Evolutionary conservation across 1,140 invertebrate genomes (phyloP).

Genomic region (Bombus vancouverensis): DNA sequence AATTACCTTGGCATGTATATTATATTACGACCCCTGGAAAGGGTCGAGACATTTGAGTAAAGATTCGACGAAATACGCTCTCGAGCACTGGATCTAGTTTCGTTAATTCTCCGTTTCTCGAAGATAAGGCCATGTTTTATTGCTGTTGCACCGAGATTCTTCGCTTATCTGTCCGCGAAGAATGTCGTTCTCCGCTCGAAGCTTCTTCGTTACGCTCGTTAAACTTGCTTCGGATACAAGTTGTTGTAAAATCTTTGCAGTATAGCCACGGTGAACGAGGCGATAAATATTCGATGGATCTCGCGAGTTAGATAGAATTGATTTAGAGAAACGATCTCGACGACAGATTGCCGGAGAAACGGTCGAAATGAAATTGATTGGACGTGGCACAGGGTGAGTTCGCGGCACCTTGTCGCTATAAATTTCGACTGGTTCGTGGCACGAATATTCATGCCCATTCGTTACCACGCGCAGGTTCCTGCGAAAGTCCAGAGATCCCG

Average conservation of each 20-base stretch:
- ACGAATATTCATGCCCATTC: constrained; percentile 9
- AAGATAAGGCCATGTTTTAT: constrained; percentile 21
- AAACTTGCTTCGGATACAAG: not conserved
- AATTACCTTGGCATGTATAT: not conserved
- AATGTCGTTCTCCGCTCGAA: not conserved
- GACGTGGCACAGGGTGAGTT: not conserved
- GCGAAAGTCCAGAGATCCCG: not conserved
- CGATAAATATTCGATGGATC: not conserved
- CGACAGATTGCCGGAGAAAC: not conserved
- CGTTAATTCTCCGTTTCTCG: constrained; percentile 42
- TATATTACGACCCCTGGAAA: too few relatives aligned
- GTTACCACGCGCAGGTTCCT: not conserved
- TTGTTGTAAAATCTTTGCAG: not conserved
- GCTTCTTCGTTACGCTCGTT: not conserved
- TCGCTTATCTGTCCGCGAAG: not conserved
- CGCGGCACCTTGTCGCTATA: not conserved
- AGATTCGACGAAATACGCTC: not conserved
- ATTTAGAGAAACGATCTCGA: not conserved
- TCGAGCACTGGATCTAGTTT: constrained; percentile 30
- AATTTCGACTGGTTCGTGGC: not conserved
- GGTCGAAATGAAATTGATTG: not conserved
- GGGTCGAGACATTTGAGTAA: constrained; percentile 14
- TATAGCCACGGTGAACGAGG: not conserved
- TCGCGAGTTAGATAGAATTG: not conserved
- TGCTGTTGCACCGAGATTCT: not conserved